phyloP scores from a whole-genome alignment of 2,888 invertebrate species.

The Melanchra persicariae region DNA sequence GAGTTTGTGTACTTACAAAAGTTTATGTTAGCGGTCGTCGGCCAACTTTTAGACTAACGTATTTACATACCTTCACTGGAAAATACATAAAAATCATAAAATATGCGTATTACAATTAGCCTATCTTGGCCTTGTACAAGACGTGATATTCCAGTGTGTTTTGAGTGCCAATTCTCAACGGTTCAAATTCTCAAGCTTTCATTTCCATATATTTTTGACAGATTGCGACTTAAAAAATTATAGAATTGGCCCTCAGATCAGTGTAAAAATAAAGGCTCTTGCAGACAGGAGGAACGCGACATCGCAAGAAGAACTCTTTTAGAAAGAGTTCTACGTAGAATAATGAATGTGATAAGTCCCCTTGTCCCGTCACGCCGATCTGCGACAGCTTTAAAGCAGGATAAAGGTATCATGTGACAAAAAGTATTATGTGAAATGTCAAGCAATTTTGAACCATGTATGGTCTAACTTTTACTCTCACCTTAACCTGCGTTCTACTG shows the following conservation, averaged over 20 bases:
- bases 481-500: background rate
- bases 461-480: background rate
- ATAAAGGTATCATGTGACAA: background rate
- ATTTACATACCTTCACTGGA: constrained; percentile 12
- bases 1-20: constrained; percentile 36
- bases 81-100: constrained; percentile 44
- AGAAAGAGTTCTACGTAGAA: background rate
- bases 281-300: background rate
- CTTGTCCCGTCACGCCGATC: background rate
- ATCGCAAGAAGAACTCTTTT: background rate
- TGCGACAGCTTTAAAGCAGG: background rate
- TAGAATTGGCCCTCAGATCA: no score
- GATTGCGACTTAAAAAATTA: no score
- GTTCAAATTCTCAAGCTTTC: no score
- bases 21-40: constrained; percentile 36
- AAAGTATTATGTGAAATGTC: background rate
- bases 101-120: constrained; percentile 27
- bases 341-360: background rate
- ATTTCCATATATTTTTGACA: no score
- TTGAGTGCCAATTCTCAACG: no score
- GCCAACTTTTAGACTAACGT: constrained; percentile 38
- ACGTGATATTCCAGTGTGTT: constrained; percentile 3
- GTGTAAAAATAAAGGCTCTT: constrained; percentile 9
- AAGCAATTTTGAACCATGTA: background rate
- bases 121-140: constrained; percentile 26